These are phyloP conservation scores for Malurus leucopterus DNA, from an alignment of 2,797 vertebrate genomes.

Conservation along the genomic window DNA sequence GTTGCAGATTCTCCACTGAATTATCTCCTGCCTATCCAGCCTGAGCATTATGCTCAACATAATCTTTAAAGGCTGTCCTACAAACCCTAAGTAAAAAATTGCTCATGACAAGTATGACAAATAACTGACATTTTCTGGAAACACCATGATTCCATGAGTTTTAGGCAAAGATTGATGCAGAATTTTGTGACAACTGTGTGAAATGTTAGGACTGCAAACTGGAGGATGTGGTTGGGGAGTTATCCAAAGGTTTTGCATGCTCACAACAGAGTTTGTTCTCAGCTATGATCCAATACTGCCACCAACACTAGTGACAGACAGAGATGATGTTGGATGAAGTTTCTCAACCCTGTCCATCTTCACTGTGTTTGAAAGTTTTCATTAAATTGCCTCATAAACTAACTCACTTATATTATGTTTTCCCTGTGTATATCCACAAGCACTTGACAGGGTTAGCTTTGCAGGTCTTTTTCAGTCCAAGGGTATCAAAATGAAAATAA, in stretches of 20 bases:
- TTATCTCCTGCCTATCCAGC: background rate
- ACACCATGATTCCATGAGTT: background rate
- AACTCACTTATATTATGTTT: background rate
- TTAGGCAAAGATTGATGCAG: background rate
- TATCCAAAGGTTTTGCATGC: background rate
- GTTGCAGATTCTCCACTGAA: background rate
- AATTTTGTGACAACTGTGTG: background rate
- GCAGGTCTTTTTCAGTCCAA: background rate
- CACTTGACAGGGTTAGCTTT: background rate
- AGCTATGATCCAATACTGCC: background rate
- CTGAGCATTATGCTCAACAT: accelerated
- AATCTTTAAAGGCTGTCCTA: background rate
- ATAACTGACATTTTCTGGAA: background rate
- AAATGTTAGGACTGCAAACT: background rate
- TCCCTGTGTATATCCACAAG: background rate
- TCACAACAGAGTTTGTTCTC: background rate
- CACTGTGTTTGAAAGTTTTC: background rate
- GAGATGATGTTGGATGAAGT: background rate
- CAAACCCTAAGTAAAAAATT: background rate
- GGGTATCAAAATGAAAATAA: background rate
- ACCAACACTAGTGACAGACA: accelerated
- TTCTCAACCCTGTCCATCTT: background rate
- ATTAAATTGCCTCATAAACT: background rate
- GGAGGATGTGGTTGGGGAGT: background rate
- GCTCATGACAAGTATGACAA: background rate